These are phyloP conservation scores for Choristoneura fumiferana DNA, from an alignment of 1,140 invertebrate genomes.

Conservation along the genomic window DNA sequence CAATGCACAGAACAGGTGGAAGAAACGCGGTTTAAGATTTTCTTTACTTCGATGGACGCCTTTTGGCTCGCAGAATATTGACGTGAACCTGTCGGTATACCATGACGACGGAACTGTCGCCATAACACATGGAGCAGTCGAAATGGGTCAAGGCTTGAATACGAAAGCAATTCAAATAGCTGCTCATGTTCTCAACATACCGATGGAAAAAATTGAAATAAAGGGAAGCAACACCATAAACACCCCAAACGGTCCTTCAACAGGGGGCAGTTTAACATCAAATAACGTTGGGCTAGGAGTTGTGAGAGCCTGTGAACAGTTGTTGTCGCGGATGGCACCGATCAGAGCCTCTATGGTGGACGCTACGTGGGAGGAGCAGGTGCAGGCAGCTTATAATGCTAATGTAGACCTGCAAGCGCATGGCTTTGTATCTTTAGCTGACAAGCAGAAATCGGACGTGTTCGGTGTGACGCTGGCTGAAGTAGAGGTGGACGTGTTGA, in stretches of 20 bases:
- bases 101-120: constrained; percentile 87
- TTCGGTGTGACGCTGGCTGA: constrained; percentile 81
- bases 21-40: constrained; percentile 86
- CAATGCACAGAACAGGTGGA: constrained; percentile 87
- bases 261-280: constrained; percentile 79
- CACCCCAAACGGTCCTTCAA: constrained; percentile 78
- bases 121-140: constrained; percentile 87
- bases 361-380: constrained; percentile 81
- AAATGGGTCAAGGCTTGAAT: constrained; percentile 91
- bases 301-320: constrained; percentile 37
- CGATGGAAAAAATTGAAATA: constrained; percentile 82
- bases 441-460: constrained; percentile 75
- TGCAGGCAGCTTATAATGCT: constrained; percentile 75
- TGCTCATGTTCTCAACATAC: constrained; percentile 84
- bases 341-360: constrained; percentile 77
- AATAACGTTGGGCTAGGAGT: constrained; percentile 33
- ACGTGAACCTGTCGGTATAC: constrained; percentile 84
- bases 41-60: constrained; percentile 83
- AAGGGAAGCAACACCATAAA: constrained; percentile 81
- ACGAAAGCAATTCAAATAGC: constrained; percentile 86
- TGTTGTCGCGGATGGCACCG: constrained; percentile 81
- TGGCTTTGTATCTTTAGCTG: constrained; percentile 36
- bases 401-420: constrained; percentile 79
- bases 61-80: constrained; percentile 73
- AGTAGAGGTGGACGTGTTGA: constrained; percentile 87